phyloP scores from a whole-genome alignment of 2,113 vertebrate species.

The Baryphthengus martii region DNA sequence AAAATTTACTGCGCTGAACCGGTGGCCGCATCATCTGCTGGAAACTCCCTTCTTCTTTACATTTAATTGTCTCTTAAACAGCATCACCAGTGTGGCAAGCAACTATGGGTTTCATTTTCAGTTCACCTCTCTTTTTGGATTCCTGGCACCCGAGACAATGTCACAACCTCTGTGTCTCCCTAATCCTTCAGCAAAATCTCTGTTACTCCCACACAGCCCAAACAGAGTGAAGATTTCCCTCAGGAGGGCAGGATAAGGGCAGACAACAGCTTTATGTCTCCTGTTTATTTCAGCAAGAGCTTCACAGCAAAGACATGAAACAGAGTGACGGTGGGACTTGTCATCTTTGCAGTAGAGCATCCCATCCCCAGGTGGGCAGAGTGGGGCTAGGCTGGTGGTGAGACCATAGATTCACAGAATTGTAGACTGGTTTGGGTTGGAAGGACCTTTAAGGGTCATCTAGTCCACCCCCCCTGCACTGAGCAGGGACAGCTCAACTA shows the following conservation, averaged over 20 bases:
- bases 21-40: not conserved
- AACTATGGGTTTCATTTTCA: not conserved
- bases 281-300: not conserved
- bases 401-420: not conserved
- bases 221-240: not conserved
- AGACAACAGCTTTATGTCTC: not conserved
- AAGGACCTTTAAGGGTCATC: too few species aligned
- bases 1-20: not conserved
- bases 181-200: not conserved
- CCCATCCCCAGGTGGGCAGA: not conserved
- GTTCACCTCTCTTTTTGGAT: not conserved
- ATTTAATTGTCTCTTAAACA: not conserved
- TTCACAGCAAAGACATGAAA: not conserved
- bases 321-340: rapidly evolving
- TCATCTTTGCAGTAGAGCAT: not conserved
- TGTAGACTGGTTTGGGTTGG: too few species aligned
- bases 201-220: not conserved
- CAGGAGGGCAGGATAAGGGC: not conserved
- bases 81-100: not conserved
- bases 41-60: not conserved
- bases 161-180: not conserved
- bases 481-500: not conserved
- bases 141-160: rapidly evolving
- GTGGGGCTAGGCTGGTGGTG: not conserved
- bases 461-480: not conserved